Base-by-base conservation (phyloP, 2,113 vertebrate species). In the Fregata magnificens region DNA sequence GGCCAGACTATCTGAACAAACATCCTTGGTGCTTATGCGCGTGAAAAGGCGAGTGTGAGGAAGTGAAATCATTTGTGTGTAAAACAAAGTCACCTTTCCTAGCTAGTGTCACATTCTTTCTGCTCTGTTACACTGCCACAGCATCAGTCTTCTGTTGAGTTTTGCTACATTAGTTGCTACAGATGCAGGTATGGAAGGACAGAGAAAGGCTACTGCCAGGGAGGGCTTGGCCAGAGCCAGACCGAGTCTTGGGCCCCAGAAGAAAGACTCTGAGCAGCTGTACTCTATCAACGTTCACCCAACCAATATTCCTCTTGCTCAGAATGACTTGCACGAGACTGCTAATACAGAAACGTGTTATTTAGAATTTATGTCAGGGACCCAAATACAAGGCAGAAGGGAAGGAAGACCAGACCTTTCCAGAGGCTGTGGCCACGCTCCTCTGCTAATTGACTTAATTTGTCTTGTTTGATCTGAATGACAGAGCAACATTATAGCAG, bases 71-170 rank as follows among this genome's bases (percentile, higher is more conserved):
- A 8, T 63, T 53, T 55, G 29, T 21, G 7, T 56, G 24, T 38
- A n/a, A 52, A 90, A 26, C 7, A 24, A 49, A 24, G 31, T 40
- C n/a, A 15, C 36, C 16, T 71, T 7, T 86, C 32, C 47, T 59
- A 0, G 0, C 42, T n/a, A 38, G 3, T 61, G 71, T 28, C 58
- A 17, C 4, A 0, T n/a, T n/a, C n/a, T n/a, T 36, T 28, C 32
- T 63, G 26, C 16, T 56, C 5, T 58, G 21, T 55, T n/a, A 56
- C 31, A 1, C 14, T 25, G 5, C 4, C 3, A 7, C 42, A 58
- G 28, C 56, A 21, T 26, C 55, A 79, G 28, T 34, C 55, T 32
- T 25, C 15, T 13, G 0, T 1, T 5, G 16, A 36, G 29, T 53
- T 74, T 52, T 49, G 47, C 31, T 61, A 4, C 3, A 2, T n/a